phyloP scores from a whole-genome alignment of 2,888 invertebrate genomes.

The Acanthosepion pharaonis region DNA sequence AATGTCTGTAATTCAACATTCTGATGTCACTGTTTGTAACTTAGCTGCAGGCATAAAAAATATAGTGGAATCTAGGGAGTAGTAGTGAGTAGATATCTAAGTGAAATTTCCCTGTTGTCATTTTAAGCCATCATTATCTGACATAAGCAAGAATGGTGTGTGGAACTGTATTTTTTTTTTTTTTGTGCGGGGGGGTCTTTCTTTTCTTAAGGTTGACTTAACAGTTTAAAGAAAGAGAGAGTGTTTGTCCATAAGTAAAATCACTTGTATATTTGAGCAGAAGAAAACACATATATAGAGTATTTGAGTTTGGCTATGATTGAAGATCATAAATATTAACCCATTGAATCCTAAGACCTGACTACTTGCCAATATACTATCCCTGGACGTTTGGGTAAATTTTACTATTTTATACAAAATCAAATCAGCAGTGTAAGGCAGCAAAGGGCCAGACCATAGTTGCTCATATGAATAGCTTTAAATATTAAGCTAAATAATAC shows the following conservation, averaged over 20 bases:
- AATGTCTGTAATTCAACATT: conserved; percentile 33
- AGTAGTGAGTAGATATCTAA: background rate
- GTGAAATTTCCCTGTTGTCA: conserved; percentile 5
- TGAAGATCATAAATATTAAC: too few species aligned
- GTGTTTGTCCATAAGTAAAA: background rate
- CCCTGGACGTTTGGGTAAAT: too few species aligned
- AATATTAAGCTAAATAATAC: too few species aligned
- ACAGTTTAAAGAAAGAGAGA: background rate
- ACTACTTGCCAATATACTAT: too few species aligned
- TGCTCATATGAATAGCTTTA: too few species aligned
- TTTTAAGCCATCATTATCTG: conserved; percentile 33
- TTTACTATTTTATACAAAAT: too few species aligned
- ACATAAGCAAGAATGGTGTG: background rate
- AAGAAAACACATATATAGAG: background rate
- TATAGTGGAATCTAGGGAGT: background rate
- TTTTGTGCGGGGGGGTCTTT: background rate
- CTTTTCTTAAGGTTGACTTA: background rate
- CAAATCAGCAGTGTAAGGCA: too few species aligned
- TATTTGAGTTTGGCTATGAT: too few species aligned
- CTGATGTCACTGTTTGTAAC: conserved; percentile 33
- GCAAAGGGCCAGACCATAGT: too few species aligned
- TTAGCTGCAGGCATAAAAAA: background rate
- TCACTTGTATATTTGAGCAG: background rate
- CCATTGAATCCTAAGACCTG: too few species aligned
- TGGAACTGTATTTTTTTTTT: background rate